Base-by-base conservation (phyloP, 2,113 vertebrate species). In the Euleptes europaea region DNA sequence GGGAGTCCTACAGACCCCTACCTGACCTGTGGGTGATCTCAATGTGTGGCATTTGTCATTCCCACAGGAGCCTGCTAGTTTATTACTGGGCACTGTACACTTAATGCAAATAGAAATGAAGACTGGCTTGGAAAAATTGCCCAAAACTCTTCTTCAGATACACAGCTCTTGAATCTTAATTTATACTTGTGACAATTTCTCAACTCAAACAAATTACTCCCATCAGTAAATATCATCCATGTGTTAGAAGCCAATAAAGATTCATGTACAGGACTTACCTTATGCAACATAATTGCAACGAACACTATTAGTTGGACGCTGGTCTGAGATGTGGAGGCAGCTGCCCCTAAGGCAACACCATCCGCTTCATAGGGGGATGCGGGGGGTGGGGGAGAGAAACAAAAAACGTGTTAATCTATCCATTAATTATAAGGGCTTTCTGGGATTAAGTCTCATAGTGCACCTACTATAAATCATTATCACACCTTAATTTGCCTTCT, bases 241-340 rank as follows among this genome's bases (percentile, higher is more conserved):
- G 57, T 42, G 35, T 40, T 57, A 33, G 78, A 70, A 76, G 0
- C 1, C 75, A 17, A 0, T 40, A n/a, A 73, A 47, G 0, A n/a
- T 28, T 92, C 51, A 63, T 4, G 17, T 75, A 44, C 8, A 65
- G 40, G 31, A 82, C 95, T 94, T 96, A 99, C 99, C 98, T 99
- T 99, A 92, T 99, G 99, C 84, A 99, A 94, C 99, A 99, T 99
- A 88, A 99, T 99, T 0, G 99, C 99, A 88, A 99, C 98, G 88
- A 99, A 99, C 21, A 99, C 98, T 87, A 99, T 99, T 92, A 99
- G 97, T 90, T 99, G 99, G 89, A 99, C 98, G 40, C 98, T 99
- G 65, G 98, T 99, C 94, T 99, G 98, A 85, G 99, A 99, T 57
- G 99, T 99, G 23, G 99, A 99, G 92, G 98, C 99, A 78, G 99